Conservation (phyloP, 2,888 invertebrate genomes). For the Spilosoma lubricipeda region DNA sequence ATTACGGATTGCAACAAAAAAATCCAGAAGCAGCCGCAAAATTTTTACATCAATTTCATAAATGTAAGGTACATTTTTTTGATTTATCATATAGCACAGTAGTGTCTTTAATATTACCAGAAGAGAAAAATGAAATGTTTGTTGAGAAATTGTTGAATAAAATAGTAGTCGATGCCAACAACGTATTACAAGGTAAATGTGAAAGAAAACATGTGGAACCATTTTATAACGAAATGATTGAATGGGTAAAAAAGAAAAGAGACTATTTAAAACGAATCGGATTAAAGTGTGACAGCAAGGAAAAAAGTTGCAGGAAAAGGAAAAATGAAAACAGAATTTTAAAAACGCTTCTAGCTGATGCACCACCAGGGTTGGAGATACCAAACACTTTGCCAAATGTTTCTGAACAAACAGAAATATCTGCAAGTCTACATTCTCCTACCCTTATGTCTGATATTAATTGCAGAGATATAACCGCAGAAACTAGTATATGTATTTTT, state of each 20-base stretch:
- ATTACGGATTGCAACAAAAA: not conserved
- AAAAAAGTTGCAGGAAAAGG: not conserved
- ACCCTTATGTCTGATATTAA: not conserved
- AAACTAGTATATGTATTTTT: conserved; percentile 40
- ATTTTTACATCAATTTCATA: not conserved
- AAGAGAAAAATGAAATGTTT: conserved; percentile 54
- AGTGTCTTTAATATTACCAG: conserved; percentile 55
- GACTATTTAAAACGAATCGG: conserved; percentile 14
- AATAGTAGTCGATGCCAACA: conserved; percentile 38
- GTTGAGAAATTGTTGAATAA: conserved; percentile 50
- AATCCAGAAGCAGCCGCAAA: not conserved
- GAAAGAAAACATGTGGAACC: conserved; percentile 31
- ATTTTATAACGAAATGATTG: conserved; percentile 55
- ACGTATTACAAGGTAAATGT: conserved; percentile 29
- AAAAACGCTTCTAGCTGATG: conserved; percentile 23
- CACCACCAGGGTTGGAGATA: conserved; percentile 4
- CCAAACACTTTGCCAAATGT: not conserved
- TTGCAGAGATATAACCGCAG: not conserved
- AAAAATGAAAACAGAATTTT: conserved; percentile 25
- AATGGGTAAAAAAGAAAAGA: conserved; percentile 54
- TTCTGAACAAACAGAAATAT: not conserved
- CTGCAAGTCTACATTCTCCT: not conserved
- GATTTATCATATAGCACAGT: conserved; percentile 55
- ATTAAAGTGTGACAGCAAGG: not conserved
- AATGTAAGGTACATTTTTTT: conserved; percentile 52